Evolutionary conservation across 1,140 invertebrate species (phyloP).

Genomic region (Platyura marginata): DNA sequence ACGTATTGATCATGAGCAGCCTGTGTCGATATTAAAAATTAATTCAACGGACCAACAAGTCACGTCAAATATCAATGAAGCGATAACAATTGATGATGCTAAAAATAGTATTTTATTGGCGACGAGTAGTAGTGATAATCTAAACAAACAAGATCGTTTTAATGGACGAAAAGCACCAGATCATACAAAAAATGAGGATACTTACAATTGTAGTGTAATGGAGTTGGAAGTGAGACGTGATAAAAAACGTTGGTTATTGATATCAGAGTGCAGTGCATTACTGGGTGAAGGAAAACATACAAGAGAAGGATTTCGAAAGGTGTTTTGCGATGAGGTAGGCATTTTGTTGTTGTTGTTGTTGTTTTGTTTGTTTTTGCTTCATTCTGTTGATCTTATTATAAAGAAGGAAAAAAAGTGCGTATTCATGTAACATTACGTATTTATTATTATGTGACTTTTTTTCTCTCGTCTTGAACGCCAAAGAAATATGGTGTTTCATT

Average conservation of each 20-base stretch:
- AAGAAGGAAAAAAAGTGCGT: too few species aligned
- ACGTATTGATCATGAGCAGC: not conserved
- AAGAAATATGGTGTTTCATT: too few species aligned
- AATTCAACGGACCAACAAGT: not conserved
- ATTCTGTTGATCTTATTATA: too few species aligned
- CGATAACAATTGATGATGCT: not conserved
- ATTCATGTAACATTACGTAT: too few species aligned
- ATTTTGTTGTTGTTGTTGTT: too few species aligned
- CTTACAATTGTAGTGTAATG: conserved; percentile 20
- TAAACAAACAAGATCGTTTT: not conserved
- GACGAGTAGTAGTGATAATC: not conserved
- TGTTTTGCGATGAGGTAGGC: conserved; percentile 22
- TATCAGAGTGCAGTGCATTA: conserved; percentile 23
- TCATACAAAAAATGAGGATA: not conserved
- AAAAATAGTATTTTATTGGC: not conserved
- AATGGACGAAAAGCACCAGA: not conserved
- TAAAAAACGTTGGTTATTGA: conserved; percentile 22
- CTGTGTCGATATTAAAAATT: not conserved
- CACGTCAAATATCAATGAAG: not conserved
- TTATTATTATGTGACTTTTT: too few species aligned
- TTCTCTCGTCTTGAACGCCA: too few species aligned
- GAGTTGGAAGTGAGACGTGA: conserved; percentile 23
- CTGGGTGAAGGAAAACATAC: conserved; percentile 23
- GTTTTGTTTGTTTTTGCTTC: too few species aligned
- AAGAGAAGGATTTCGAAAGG: conserved; percentile 20